A percentile compares a stretch with the other conserved stretches of the same genome.
phyloP scores from a whole-genome alignment of 2,113 vertebrate species.

The Chionodraco myersi region DNA sequence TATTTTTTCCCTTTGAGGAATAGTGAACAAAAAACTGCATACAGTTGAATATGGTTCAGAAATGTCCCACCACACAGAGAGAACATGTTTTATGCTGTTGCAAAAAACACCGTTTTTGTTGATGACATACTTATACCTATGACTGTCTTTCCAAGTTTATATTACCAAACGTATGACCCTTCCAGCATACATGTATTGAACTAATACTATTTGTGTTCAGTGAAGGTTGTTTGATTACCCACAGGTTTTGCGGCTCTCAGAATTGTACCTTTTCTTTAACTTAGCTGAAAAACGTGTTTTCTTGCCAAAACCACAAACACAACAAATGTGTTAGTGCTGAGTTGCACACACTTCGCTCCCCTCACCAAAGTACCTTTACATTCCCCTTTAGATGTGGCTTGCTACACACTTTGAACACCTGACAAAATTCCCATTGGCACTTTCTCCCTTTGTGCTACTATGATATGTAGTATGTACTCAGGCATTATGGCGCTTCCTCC shows the following conservation, averaged over 20 bases:
- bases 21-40: not conserved
- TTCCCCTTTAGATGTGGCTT: not conserved
- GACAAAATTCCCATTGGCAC: conserved; percentile 41
- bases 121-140: not conserved
- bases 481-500: not conserved
- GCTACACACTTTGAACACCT: conserved; percentile 15
- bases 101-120: not conserved
- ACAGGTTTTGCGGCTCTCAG: not conserved
- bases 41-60: conserved; percentile 15
- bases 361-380: not conserved
- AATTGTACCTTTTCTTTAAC: not conserved
- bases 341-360: not conserved
- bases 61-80: not conserved
- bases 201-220: not conserved
- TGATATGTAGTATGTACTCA: not conserved
- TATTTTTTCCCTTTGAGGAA: not conserved
- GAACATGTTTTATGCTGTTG: not conserved
- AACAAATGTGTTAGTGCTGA: not conserved
- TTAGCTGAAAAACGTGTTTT: not conserved
- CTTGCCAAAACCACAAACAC: not conserved
- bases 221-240: not conserved
- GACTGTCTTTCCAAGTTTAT: not conserved
- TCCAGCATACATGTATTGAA: not conserved
- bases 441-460: conserved; percentile 12
- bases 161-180: not conserved